Evolutionary conservation across 2,888 invertebrate genomes (phyloP), one percentile per base, ranked within the genome.

Genomic region (Trichopoda pennipes): DNA sequence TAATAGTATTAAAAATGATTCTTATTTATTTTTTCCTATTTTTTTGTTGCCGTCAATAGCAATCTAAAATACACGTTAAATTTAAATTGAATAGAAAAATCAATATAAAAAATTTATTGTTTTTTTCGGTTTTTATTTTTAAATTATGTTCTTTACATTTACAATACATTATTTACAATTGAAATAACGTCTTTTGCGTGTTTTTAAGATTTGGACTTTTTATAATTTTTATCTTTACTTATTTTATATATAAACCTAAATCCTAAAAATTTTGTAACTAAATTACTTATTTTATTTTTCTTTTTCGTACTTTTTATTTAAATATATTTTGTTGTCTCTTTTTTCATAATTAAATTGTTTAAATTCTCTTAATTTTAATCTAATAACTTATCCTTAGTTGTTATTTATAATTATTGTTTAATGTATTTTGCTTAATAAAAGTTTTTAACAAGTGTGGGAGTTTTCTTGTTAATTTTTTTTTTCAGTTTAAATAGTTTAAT

Each of bases 381-480:
- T 28, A 16, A 21, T 51, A 60, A 60, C 49, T 60, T 60, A n/a
- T 21, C 19, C 32, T 61, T 17, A 44, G 9, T 51, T 68, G 49
- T 51, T 2, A 49, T 76, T 56, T 61, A 49, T 12, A 17, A 35
- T 47, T 70, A 28, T 2, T 53, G 21, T 68, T 32, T 19, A 35
- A 9, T 61, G 35, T 63, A 58, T 63, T 70, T 72, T 61, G 44
- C 64, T 74, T 74, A 78, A 66, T 76, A 47, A 76, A 75, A 73
- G 76, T 83, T 83, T 80, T 80, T 72, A 79, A 80, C 83, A 83
- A 81, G 80, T 84, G 80, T 83, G 82, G 78, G 77, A 80, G 42
- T 77, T 85, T 82, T 79, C 61, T 79, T 70, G 4, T 66, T 72
- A n/a, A 63, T 75, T 64, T 55, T 61, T 63, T 56, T 78, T 28